Evolutionary conservation across 2,113 vertebrate genomes (phyloP), one percentile per base, ranked within the genome.

Genomic region (Kryptolebias marmoratus): DNA sequence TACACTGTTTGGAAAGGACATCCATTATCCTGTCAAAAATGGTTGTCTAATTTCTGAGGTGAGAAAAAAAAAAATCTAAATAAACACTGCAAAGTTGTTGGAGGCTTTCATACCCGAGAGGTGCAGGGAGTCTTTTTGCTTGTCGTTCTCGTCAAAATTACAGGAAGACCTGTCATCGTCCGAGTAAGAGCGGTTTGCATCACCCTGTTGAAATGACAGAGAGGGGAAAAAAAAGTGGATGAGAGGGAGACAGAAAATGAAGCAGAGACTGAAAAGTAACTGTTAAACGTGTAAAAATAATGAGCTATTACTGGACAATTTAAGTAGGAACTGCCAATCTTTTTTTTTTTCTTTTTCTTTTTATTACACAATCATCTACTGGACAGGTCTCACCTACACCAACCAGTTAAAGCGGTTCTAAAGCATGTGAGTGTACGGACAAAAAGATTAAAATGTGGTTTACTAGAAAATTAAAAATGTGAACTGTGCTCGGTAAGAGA

Each of bases 91-190:
- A 47, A 53, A 60, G 52, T 57, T 44, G 62, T 55, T 22, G 2
- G 8, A 56, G 44, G 8, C 3, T 57, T 73, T 78, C 9, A 54
- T 88, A 94, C 97, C 97, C 94, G 94, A 95, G 16, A 91, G 81
- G 57, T 96, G 95, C 57, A 95, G 94, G 10, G 88, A 73, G 49
- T 98, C 96, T 75, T 94, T 96, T 66, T 95, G 94, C 68, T 96
- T 97, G 69, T 98, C 97, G 47, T 90, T 93, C 27, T 98, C 97
- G 13, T 98, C 98, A 77, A 95, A 81, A 84, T 98, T 98, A 72
- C 94, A 97, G 36, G 96, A 98, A 73, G 96, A 98, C 79, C 95
- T 95, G 83, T 99, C 97, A 53, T 98, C 98, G 0, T 99, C 98
- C 0, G 98, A 98, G 82, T 95, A 97, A 0, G 97, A 99, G 22